These are phyloP conservation scores for Pseudobourletiella spinata DNA, from an alignment of 1,140 invertebrate species.

Conservation along the genomic window DNA sequence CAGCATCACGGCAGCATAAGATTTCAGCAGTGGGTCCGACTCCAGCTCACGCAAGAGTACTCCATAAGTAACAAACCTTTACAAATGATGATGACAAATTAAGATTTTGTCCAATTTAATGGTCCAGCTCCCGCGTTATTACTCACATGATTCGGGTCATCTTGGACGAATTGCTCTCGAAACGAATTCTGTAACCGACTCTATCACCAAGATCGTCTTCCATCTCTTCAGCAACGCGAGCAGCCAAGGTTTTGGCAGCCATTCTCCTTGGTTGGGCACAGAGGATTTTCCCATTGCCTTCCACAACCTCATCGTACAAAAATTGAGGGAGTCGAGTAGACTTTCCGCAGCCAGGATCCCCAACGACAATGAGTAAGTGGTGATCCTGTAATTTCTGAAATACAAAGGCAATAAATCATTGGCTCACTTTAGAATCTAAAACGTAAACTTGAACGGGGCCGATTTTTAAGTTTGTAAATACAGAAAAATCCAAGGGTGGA, in stretches of 20 bases:
- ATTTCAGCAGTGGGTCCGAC: not conserved
- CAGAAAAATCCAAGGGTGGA: too few species aligned
- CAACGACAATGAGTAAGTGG: too few species aligned
- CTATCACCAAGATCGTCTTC: slow-evolving; percentile 62
- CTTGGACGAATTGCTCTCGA: slow-evolving; percentile 58
- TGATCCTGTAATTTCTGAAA: too few species aligned
- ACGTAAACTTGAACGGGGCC: too few species aligned
- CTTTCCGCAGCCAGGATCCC: not conserved
- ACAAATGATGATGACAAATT: not conserved
- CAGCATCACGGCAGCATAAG: too few species aligned
- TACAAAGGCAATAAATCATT: too few species aligned
- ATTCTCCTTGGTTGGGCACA: slow-evolving; percentile 87
- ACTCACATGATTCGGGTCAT: slow-evolving; percentile 60
- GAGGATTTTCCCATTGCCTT: slow-evolving; percentile 51
- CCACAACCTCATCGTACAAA: not conserved
- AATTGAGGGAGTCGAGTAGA: not conserved
- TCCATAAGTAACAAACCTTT: slow-evolving; percentile 35
- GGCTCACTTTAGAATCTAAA: too few species aligned
- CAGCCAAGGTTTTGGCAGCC: slow-evolving; percentile 79
- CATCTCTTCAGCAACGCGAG: slow-evolving; percentile 80
- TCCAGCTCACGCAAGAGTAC: slow-evolving; percentile 59
- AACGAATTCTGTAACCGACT: slow-evolving; percentile 88
- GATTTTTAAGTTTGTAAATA: too few species aligned
- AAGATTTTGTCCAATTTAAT: too few species aligned
- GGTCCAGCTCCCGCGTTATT: too few species aligned